Evolutionary conservation across 2,797 vertebrate genomes (phyloP).

Genomic region (Falco rusticolus): DNA sequence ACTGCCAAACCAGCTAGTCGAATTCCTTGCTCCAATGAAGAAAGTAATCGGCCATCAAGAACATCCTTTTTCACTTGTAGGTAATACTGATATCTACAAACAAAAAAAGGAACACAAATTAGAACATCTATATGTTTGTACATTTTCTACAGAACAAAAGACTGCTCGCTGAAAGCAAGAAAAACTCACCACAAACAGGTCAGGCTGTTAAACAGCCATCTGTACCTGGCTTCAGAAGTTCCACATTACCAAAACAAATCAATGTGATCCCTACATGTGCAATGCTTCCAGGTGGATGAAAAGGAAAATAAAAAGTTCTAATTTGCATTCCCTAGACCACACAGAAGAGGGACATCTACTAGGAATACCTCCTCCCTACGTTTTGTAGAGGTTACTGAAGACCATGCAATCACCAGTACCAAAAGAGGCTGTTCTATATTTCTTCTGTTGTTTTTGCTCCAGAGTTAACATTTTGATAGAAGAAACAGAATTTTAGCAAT

Average conservation of each 20-base stretch:
- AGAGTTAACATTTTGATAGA: not conserved
- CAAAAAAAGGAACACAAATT: not conserved
- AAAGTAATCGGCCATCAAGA: constrained; percentile 89
- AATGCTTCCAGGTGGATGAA: not conserved
- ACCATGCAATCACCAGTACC: not conserved
- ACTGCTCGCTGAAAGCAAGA: not conserved
- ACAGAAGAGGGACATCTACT: not conserved
- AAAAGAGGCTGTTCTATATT: not conserved
- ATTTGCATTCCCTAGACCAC: not conserved
- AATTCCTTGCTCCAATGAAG: constrained; percentile 89
- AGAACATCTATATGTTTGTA: not conserved
- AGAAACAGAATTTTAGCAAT: not conserved
- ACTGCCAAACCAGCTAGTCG: constrained; percentile 92
- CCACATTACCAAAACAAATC: not conserved
- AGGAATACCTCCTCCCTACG: not conserved
- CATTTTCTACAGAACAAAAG: not conserved
- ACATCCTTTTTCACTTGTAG: constrained; percentile 96
- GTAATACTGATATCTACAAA: constrained; percentile 94
- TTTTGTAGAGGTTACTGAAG: not conserved
- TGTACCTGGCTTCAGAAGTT: not conserved
- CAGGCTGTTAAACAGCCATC: not conserved
- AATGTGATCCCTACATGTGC: not conserved
- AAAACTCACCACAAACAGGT: not conserved
- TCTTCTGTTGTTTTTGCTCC: not conserved
- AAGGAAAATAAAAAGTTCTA: not conserved